Evolutionary conservation across 1,140 invertebrate species (phyloP).

Genomic region (Lutraria rhynchaena): DNA sequence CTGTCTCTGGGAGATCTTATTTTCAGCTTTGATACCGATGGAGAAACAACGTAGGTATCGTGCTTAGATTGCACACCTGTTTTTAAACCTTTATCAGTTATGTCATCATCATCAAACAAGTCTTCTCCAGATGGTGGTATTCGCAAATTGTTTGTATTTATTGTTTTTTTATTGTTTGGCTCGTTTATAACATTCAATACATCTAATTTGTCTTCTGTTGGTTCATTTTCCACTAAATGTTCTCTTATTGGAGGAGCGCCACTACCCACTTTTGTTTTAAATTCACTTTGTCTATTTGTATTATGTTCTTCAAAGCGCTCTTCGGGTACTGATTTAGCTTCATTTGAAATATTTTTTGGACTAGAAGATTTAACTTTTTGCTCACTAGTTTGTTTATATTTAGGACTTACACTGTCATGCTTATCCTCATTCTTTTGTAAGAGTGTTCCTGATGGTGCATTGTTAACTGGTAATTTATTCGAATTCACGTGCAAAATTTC

Average conservation of each 20-base stretch:
- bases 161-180: not conserved
- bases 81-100: not conserved
- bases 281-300: no score
- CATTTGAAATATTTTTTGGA: no score
- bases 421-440: slow-evolving; percentile 7
- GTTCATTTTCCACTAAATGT: no score
- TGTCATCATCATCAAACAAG: not conserved
- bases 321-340: no score
- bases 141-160: not conserved
- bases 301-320: no score
- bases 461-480: not conserved
- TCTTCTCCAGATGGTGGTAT: not conserved
- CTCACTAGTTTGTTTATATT: not conserved
- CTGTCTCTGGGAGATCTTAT: not conserved
- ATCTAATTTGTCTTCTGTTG: no score
- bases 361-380: not conserved
- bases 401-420: slow-evolving; percentile 4
- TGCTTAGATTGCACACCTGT: not conserved
- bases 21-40: slow-evolving; percentile 21
- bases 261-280: no score
- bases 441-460: slow-evolving; percentile 12
- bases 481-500: no score
- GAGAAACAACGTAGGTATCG: slow-evolving; percentile 44
- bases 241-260: no score
- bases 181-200: not conserved